Conservation (phyloP, 2,113 vertebrate species). For the Athene cunicularia region DNA sequence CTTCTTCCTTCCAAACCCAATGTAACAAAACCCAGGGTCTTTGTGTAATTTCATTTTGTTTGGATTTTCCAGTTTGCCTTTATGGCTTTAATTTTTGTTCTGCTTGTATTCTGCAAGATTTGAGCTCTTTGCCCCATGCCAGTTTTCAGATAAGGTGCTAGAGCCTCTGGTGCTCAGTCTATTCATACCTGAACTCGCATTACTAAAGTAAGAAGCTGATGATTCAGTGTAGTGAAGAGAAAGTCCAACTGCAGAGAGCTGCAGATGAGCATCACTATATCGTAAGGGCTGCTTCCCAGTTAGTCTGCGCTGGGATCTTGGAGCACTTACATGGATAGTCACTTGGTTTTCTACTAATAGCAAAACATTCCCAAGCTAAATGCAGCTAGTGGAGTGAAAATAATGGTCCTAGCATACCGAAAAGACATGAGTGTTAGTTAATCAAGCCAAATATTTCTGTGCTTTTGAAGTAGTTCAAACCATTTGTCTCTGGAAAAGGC, state of each 20-base stretch:
- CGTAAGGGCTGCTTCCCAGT: not conserved
- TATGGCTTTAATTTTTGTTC: not conserved
- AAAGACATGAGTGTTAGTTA: not conserved
- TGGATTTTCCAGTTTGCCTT: not conserved
- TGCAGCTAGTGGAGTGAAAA: not conserved
- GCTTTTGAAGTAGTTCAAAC: not conserved
- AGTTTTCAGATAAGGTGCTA: not conserved
- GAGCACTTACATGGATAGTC: not conserved
- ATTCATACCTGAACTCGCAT: not conserved
- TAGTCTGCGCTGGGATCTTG: fast-evolving
- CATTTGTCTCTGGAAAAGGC: not conserved
- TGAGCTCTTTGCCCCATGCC: not conserved
- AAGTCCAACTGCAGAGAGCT: not conserved
- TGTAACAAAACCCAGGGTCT: not conserved
- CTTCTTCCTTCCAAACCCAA: not conserved
- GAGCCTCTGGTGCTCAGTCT: not conserved
- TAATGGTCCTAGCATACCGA: not conserved
- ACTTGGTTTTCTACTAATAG: not conserved
- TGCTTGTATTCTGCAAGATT: not conserved
- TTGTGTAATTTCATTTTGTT: not conserved
- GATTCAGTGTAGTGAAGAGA: not conserved
- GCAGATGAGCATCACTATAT: fast-evolving
- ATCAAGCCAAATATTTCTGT: not conserved
- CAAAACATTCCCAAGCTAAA: not conserved
- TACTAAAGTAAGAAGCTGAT: not conserved